Evolutionary conservation across 2,797 vertebrate genomes (phyloP).

Genomic region (Nyctalus aviator): DNA sequence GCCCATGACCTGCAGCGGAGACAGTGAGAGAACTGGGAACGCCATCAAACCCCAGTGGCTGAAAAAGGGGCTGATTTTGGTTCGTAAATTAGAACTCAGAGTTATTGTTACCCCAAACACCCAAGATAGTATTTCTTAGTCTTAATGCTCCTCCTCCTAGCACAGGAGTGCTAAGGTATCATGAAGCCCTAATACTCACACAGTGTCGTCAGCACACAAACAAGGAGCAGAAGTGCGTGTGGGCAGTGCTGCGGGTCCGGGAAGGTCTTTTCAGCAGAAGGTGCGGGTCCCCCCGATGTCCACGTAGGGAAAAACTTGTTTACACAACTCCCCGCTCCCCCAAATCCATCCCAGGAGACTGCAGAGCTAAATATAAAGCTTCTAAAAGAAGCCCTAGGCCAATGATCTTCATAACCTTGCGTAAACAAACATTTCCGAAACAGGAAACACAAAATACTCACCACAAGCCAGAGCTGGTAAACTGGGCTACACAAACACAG

Average conservation of each 20-base stretch:
- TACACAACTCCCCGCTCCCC: background rate
- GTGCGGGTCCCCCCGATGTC: background rate
- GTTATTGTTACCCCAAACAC: background rate
- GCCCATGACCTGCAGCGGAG: background rate
- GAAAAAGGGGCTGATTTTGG: slow-evolving; percentile 17
- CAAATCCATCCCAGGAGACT: background rate
- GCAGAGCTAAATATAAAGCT: slow-evolving; percentile 6
- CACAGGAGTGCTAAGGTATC: background rate
- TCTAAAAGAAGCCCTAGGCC: background rate
- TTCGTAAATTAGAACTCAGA: background rate
- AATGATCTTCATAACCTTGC: background rate
- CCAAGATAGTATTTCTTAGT: background rate
- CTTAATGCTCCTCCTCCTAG: background rate
- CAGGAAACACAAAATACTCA: background rate
- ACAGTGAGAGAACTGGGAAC: background rate
- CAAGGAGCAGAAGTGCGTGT: background rate
- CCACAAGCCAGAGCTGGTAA: background rate
- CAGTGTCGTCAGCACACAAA: background rate
- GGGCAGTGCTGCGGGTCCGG: background rate
- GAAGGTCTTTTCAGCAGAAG: background rate
- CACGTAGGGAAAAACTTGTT: background rate
- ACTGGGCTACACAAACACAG: background rate
- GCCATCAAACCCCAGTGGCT: background rate
- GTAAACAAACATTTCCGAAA: background rate
- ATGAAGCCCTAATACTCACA: background rate